Base-by-base conservation (phyloP, 2,888 invertebrate species). In the Hydriomena furcata region DNA sequence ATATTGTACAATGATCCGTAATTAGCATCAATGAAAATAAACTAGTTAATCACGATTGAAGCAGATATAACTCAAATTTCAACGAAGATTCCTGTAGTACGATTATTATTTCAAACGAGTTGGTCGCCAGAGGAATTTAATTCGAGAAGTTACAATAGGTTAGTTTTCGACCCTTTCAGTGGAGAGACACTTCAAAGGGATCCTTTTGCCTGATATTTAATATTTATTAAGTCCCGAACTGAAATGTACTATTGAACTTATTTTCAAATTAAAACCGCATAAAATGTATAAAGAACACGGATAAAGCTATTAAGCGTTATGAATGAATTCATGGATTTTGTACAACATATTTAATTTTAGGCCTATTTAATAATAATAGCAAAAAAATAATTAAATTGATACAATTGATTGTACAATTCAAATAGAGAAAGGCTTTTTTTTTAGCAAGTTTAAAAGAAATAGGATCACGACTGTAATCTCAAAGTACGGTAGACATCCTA, bases 111-210 rank as follows among this genome's bases (percentile, higher is more conserved):
- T 52, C 20, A 45, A 50, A 58, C 55, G 61, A 58, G 50, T 65
- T 54, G 60, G 67, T 75, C 66, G 60, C 52, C 65, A 66, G 63
- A 64, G 78, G 79, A 81, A 82, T 82, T 81, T 82, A 76, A 81
- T 82, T 78, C 73, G 65, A 67, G 66, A 75, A 79, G 74, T 80
- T 79, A 79, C 79, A 77, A 78, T 80, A 69, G 73, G 72, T 68
- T 71, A 73, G 66, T 70, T 72, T 76, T 66, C 73, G 71, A 78
- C 79, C 82, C 82, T 78, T 74, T 70, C 61, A 63, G 64, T 67
- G 68, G 55, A 63, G 57, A 63, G 58, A 58, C 63, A 80, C 80
- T 78, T 81, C 80, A 83, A 81, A 83, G 78, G 74, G 72, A 32
- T 65, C 64, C 62, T 45, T 41, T 54, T 52, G 60, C 53, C 60